Percentiles rank a stretch among this genome's conserved stretches.
phyloP scores from a whole-genome alignment of 2,888 invertebrate genomes.

The Galerucella nymphaeae region DNA sequence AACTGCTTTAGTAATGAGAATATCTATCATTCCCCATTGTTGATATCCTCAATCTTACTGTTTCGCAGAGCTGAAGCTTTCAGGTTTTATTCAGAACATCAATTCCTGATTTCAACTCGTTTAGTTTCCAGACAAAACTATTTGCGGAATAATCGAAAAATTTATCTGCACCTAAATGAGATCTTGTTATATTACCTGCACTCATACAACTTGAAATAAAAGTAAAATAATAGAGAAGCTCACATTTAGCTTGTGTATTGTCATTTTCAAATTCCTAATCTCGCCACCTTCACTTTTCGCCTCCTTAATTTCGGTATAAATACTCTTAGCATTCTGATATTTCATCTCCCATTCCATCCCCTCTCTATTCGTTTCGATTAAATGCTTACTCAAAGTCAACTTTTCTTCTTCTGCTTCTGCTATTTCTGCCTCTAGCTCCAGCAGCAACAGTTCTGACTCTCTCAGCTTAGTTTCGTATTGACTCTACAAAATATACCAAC shows the following conservation, averaged over 20 bases:
- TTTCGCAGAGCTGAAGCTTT: no score
- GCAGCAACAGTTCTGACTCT: constrained; percentile 75
- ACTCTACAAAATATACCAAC: constrained; percentile 37
- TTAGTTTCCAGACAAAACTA: no score
- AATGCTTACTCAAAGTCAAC: constrained; percentile 71
- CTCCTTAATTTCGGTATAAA: constrained; percentile 74
- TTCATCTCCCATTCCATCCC: constrained; percentile 86
- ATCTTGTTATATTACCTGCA: no score
- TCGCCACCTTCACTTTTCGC: constrained; percentile 77
- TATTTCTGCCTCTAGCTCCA: constrained; percentile 77
- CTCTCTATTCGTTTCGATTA: constrained; percentile 74
- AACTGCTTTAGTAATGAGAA: no score
- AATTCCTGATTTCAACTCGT: no score
- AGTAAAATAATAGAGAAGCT: neutral
- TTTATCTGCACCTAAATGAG: no score
- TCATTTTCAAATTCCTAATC: constrained; percentile 79
- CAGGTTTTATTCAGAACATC: no score
- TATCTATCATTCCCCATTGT: no score
- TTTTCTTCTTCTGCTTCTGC: constrained; percentile 75
- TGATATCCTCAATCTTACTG: no score
- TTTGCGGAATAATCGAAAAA: no score
- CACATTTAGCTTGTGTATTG: constrained; percentile 73
- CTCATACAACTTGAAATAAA: neutral
- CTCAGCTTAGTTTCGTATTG: constrained; percentile 68
- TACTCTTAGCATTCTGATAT: constrained; percentile 77